Conservation (phyloP, 2,113 vertebrate genomes). For the Erythrocercus mccallii region DNA sequence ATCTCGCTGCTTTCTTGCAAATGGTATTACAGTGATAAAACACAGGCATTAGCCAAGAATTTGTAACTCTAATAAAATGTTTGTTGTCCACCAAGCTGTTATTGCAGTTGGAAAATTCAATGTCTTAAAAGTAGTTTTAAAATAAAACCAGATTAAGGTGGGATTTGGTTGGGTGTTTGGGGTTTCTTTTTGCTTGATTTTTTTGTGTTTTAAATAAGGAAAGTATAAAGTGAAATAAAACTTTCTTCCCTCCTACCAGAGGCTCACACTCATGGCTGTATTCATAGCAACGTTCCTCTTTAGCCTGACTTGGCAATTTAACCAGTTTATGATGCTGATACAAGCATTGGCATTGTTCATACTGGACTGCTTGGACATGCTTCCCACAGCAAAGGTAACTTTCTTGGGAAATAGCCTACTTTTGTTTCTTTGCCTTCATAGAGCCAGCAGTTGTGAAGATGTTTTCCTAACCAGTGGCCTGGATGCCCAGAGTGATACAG, state of each 20-base stretch:
- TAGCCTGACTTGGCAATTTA: constrained; percentile 97
- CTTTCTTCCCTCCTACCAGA: constrained; percentile 71
- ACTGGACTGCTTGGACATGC: constrained; percentile 85
- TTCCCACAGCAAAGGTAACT: constrained; percentile 83
- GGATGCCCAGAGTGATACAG: not conserved
- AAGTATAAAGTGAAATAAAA: not conserved
- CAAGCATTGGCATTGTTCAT: constrained; percentile 88
- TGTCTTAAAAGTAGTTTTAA: not conserved
- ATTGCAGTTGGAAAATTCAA: not conserved
- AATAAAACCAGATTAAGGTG: not conserved
- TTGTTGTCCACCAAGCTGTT: not conserved
- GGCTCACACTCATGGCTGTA: constrained; percentile 80
- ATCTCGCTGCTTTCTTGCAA: not conserved
- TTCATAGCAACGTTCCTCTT: constrained; percentile 90
- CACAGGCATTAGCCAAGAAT: not conserved
- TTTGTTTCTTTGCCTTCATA: not conserved
- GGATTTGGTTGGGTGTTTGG: not conserved
- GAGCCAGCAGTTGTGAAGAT: not conserved
- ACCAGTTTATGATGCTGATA: constrained; percentile 93
- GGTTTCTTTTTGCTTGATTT: not conserved
- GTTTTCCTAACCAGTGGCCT: not conserved
- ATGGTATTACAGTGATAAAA: not conserved
- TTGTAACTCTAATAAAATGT: not conserved
- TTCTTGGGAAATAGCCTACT: not conserved
- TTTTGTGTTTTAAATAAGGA: not conserved